phyloP scores from a whole-genome alignment of 2,888 invertebrate species.

The Calliphora vomitoria region DNA sequence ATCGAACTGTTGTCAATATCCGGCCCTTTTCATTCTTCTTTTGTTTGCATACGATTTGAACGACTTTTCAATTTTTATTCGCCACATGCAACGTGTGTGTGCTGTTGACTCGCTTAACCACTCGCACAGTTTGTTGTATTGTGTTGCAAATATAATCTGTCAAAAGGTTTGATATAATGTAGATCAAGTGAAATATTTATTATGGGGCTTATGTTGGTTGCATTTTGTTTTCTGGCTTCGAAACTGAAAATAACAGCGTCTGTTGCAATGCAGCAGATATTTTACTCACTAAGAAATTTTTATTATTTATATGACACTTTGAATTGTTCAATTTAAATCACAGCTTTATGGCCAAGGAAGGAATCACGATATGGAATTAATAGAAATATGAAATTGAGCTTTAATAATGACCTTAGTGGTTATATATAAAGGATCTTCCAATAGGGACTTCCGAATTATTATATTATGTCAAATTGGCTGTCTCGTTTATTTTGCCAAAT shows the following conservation, averaged over 20 bases:
- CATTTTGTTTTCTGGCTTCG: conserved; percentile 12
- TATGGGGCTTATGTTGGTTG: conserved; percentile 55
- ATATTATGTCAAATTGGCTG: too few species aligned
- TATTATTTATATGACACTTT: not conserved
- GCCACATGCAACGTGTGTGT: conserved; percentile 72
- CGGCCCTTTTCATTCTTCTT: conserved; percentile 64
- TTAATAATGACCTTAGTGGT: too few species aligned
- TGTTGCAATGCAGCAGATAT: not conserved
- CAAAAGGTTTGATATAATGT: conserved; percentile 71
- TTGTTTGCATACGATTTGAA: conserved; percentile 54
- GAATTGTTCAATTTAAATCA: not conserved
- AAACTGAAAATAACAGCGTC: not conserved
- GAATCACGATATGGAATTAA: not conserved
- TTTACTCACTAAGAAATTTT: not conserved
- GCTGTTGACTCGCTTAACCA: conserved; percentile 5
- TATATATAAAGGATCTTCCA: too few species aligned
- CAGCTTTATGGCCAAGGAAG: not conserved
- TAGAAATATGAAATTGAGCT: not conserved
- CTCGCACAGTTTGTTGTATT: conserved; percentile 5
- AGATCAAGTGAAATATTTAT: conserved; percentile 74
- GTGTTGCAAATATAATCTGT: conserved; percentile 69
- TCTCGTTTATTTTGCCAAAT: too few species aligned
- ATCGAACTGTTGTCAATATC: conserved; percentile 84
- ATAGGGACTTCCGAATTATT: too few species aligned
- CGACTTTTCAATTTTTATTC: conserved; percentile 66